These are phyloP conservation scores for Diadromus collaris DNA, from an alignment of 2,888 invertebrate species.

Conservation along the genomic window DNA sequence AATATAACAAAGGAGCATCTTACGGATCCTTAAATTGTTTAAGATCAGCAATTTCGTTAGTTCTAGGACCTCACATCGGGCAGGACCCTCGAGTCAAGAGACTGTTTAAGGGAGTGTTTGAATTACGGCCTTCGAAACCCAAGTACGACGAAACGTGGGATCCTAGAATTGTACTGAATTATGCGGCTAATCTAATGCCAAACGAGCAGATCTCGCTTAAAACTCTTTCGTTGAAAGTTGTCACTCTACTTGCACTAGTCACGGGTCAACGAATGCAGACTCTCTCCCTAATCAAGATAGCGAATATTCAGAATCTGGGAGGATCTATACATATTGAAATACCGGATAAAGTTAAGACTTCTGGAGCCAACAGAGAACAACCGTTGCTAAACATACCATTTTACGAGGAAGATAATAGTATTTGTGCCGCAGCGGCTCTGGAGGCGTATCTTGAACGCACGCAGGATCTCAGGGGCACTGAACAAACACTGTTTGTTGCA, in stretches of 20 bases:
- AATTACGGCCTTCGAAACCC: constrained; percentile 49
- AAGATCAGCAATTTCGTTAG: constrained; percentile 34
- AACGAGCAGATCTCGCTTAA: constrained; percentile 23
- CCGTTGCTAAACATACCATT: constrained; percentile 42
- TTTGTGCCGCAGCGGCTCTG: constrained; percentile 46
- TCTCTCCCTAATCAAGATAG: constrained; percentile 52
- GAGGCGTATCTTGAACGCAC: constrained; percentile 37
- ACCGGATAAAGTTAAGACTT: constrained; percentile 50
- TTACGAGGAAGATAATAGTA: constrained; percentile 21
- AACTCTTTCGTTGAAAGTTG: constrained; percentile 44
- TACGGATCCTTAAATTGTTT: constrained; percentile 35
- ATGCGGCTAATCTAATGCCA: constrained; percentile 19
- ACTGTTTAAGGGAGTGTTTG: constrained; percentile 58
- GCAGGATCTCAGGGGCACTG: neutral
- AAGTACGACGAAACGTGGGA: constrained; percentile 63
- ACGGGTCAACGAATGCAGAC: constrained; percentile 38
- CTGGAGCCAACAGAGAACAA: constrained; percentile 40
- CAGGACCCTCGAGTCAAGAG: constrained; percentile 49
- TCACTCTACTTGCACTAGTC: constrained; percentile 35
- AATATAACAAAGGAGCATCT: constrained; percentile 11
- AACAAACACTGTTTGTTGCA: neutral
- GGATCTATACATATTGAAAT: constrained; percentile 48
- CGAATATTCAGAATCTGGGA: constrained; percentile 41
- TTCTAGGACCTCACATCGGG: constrained; percentile 47
- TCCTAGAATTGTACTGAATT: constrained; percentile 56